Percentiles rank a stretch among this genome's conserved stretches.
phyloP scores from a whole-genome alignment of 92 coral and sea anemone genomes.

The Micromussa lordhowensis region DNA sequence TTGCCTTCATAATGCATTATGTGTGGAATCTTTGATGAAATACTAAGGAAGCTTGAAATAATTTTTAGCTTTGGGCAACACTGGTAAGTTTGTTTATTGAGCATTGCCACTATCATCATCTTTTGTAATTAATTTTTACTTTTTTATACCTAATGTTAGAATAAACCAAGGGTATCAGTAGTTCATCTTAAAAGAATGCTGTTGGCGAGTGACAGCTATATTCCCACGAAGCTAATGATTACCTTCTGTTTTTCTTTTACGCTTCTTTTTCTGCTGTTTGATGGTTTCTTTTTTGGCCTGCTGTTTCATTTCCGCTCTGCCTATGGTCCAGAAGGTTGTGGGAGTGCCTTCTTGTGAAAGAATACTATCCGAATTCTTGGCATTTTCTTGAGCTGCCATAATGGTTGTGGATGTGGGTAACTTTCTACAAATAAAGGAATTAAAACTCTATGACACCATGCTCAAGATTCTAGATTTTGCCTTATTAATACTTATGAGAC shows the following conservation, averaged over 20 bases:
- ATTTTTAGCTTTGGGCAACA: too few relatives aligned
- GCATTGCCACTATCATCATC: too few relatives aligned
- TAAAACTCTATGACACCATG: neutral
- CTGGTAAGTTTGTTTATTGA: too few relatives aligned
- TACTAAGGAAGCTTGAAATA: too few relatives aligned
- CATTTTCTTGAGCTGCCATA: neutral
- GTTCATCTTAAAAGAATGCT: too few relatives aligned
- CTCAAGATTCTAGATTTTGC: neutral
- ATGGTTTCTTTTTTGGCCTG: constrained; percentile 32
- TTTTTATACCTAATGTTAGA: too few relatives aligned
- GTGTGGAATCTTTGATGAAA: too few relatives aligned
- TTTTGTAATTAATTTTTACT: too few relatives aligned
- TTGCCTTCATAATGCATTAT: too few relatives aligned
- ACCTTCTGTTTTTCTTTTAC: constrained; percentile 31
- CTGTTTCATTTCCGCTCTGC: constrained; percentile 30
- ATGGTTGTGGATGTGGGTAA: neutral
- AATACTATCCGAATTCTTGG: neutral
- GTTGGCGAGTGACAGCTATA: too few relatives aligned
- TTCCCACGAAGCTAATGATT: neutral
- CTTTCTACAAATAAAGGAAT: neutral
- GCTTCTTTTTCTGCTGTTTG: constrained; percentile 19
- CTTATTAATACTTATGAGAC: too few relatives aligned
- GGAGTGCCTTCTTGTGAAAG: neutral
- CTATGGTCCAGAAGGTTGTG: neutral
- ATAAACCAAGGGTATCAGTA: too few relatives aligned